Percentiles rank a stretch among this genome's conserved stretches.
Conservation (phyloP, 2,113 vertebrate species). For the Misgurnus anguillicaudatus region DNA sequence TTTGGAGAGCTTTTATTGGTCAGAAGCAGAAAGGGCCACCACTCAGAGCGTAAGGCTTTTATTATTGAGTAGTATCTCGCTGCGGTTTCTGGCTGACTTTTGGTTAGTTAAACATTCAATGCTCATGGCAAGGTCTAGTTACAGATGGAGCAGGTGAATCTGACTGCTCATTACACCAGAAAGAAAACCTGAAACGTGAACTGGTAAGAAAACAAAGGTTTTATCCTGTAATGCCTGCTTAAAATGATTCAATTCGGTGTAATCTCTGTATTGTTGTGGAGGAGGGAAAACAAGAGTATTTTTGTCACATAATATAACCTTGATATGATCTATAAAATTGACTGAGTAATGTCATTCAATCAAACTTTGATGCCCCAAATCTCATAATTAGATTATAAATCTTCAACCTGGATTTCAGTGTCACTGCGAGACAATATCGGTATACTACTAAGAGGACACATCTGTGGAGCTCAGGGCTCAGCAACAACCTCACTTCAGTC, state of each 20-base stretch:
- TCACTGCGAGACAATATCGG: not conserved
- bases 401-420: too few relatives aligned
- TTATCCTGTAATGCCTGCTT: not conserved
- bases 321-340: too few relatives aligned
- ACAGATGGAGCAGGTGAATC: conserved; percentile 3
- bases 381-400: too few relatives aligned
- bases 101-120: not conserved
- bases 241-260: conserved; percentile 12
- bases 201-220: conserved; percentile 2
- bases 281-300: not conserved
- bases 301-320: too few relatives aligned
- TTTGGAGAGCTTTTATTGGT: conserved; percentile 10
- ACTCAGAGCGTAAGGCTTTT: conserved; percentile 18
- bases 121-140: conserved; percentile 16
- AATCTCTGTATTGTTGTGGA: not conserved
- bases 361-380: not conserved
- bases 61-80: conserved; percentile 20
- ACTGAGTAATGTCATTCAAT: not conserved
- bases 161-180: not conserved
- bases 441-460: conserved; percentile 26
- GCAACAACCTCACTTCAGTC: conserved; percentile 13
- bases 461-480: conserved; percentile 30
- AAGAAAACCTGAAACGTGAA: not conserved
- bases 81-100: conserved; percentile 21
- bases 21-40: not conserved